Evolutionary conservation across 2,888 invertebrate species (phyloP).

Genomic region (Leptarthrus brevirostris): DNA sequence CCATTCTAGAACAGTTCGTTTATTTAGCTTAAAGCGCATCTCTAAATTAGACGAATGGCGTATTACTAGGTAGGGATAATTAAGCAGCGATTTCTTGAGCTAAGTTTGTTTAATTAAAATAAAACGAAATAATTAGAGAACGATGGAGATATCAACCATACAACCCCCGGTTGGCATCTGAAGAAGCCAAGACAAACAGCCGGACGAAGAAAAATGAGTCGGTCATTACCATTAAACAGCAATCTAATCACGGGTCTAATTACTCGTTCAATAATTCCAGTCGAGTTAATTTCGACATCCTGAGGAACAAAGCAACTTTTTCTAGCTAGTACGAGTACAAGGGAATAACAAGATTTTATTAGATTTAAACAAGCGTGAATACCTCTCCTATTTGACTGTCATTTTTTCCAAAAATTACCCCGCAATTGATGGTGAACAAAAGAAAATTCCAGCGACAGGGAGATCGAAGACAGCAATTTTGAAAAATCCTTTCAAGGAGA

Average conservation of each 20-base stretch:
- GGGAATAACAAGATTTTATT: not conserved
- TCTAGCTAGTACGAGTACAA: not conserved
- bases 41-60: too few relatives aligned
- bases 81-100: not conserved
- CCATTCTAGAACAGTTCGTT: too few relatives aligned
- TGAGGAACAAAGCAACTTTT: not conserved
- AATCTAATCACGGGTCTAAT: slow-evolving; percentile 35
- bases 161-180: too few relatives aligned
- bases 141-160: not conserved
- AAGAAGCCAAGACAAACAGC: not conserved
- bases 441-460: too few relatives aligned
- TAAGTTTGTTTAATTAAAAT: not conserved
- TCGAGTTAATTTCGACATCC: not conserved
- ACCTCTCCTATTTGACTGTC: too few relatives aligned
- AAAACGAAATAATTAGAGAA: not conserved
- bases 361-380: too few relatives aligned
- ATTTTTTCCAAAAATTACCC: too few relatives aligned
- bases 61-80: too few relatives aligned
- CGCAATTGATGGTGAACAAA: too few relatives aligned
- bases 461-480: too few relatives aligned
- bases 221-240: slow-evolving; percentile 40
- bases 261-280: slow-evolving; percentile 3
- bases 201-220: slow-evolving; percentile 2
- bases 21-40: too few relatives aligned
- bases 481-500: too few relatives aligned